Evolutionary conservation across 1,140 invertebrate species (phyloP).

Genomic region (Globodera rostochiensis): DNA sequence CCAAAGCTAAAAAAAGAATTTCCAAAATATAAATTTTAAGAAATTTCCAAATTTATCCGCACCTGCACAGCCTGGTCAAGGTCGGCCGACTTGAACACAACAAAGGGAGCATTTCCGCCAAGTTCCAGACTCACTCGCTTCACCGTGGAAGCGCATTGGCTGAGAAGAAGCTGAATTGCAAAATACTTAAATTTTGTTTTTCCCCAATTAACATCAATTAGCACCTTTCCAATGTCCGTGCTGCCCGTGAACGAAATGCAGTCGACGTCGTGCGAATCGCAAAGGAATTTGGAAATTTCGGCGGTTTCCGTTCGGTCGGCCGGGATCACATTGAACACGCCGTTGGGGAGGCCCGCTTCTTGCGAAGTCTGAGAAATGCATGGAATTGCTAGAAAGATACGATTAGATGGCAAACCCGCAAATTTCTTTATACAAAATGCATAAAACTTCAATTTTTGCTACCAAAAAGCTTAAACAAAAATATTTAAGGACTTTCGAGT

Average conservation of each 20-base stretch:
- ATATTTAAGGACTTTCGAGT: too few relatives aligned
- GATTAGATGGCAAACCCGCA: too few relatives aligned
- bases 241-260: conserved; percentile 89
- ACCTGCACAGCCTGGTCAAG: conserved; percentile 79
- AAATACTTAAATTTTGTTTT: conserved; percentile 29
- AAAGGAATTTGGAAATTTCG: conserved; percentile 81
- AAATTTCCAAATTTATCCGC: background rate
- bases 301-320: conserved; percentile 77
- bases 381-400: too few relatives aligned
- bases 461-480: too few relatives aligned
- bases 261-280: conserved; percentile 79
- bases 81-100: conserved; percentile 91
- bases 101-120: conserved; percentile 97
- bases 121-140: conserved; percentile 89
- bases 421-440: too few relatives aligned
- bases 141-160: conserved; percentile 80
- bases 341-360: conserved; percentile 70
- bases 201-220: background rate
- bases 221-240: conserved; percentile 68
- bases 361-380: conserved; percentile 68
- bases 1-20: too few relatives aligned
- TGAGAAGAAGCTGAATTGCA: conserved; percentile 75
- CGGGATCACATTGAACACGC: conserved; percentile 88
- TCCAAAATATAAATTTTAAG: conserved; percentile 21
- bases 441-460: too few relatives aligned